Conservation (phyloP, 2,888 invertebrate species). For the Tenthredo scrophulariae region DNA sequence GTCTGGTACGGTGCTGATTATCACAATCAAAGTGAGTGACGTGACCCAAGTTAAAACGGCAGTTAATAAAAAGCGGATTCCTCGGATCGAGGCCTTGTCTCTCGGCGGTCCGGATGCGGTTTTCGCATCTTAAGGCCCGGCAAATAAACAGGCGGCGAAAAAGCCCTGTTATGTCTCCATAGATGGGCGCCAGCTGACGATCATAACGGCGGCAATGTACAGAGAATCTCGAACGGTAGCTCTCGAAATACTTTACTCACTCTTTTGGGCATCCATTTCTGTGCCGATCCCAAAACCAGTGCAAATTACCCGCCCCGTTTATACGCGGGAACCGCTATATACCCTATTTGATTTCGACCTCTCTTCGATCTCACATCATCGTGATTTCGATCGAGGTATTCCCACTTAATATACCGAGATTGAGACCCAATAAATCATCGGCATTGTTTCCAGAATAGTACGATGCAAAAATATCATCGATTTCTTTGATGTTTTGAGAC, state of each 20-base stretch:
- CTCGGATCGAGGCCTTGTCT: slow-evolving; percentile 34
- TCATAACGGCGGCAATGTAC: slow-evolving; percentile 31
- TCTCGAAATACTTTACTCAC: slow-evolving; percentile 25
- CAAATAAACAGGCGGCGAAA: slow-evolving; percentile 33
- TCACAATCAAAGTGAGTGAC: slow-evolving; percentile 48
- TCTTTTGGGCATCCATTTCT: slow-evolving; percentile 28
- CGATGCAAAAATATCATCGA: not conserved
- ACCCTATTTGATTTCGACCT: not conserved
- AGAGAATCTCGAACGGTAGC: slow-evolving; percentile 42
- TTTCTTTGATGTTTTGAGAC: too few relatives aligned
- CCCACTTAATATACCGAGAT: not conserved
- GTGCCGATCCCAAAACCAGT: slow-evolving; percentile 40
- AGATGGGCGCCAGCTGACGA: slow-evolving; percentile 48
- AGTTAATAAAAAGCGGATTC: slow-evolving; percentile 37
- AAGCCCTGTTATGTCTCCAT: slow-evolving; percentile 52
- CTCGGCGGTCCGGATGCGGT: slow-evolving; percentile 31
- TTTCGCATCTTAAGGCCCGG: slow-evolving; percentile 6
- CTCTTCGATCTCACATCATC: not conserved
- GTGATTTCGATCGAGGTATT: not conserved
- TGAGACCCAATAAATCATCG: not conserved
- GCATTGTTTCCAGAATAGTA: not conserved
- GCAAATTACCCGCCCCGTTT: slow-evolving; percentile 29
- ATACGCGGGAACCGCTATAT: slow-evolving; percentile 8
- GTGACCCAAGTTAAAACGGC: slow-evolving; percentile 25
- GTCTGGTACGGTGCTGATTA: slow-evolving; percentile 1